Conservation (phyloP, 2,888 invertebrate genomes). For the Drosophila bunnanda region DNA sequence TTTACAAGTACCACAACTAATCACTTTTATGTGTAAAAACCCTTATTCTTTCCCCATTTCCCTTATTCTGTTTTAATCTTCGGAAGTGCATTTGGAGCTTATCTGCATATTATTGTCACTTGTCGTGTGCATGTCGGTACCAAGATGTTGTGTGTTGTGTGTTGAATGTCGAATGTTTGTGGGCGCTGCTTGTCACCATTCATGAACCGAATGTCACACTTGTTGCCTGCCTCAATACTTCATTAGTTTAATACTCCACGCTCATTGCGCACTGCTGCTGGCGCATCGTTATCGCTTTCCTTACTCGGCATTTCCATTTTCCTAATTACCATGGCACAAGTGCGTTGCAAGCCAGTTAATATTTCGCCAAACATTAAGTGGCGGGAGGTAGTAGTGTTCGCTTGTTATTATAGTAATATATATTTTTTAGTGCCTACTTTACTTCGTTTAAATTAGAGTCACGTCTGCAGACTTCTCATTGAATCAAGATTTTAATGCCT, state of each 20-base stretch:
- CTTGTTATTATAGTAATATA: too few relatives aligned
- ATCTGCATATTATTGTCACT: constrained; percentile 40
- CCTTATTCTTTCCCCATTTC: constrained; percentile 16
- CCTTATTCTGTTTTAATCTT: constrained; percentile 27
- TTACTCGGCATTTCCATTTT: constrained; percentile 45
- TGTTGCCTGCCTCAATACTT: constrained; percentile 17
- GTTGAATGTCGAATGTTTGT: constrained; percentile 14
- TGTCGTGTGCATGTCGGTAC: constrained; percentile 11
- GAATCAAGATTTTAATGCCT: not conserved
- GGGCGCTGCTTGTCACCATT: constrained; percentile 1
- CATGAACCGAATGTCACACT: constrained; percentile 11
- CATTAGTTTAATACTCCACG: constrained; percentile 6
- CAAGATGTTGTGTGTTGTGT: constrained; percentile 16
- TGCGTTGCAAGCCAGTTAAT: constrained; percentile 33
- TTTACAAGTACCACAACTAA: constrained; percentile 13
- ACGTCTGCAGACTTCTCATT: not conserved
- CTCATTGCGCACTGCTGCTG: constrained; percentile 17
- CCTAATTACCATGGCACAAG: constrained; percentile 53
- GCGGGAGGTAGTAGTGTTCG: not conserved
- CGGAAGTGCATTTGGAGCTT: constrained; percentile 40
- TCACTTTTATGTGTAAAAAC: constrained; percentile 3
- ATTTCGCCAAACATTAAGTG: not conserved
- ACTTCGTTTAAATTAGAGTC: not conserved
- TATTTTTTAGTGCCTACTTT: not conserved
- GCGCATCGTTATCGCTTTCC: constrained; percentile 17